These are phyloP conservation scores for Sphaerodactylus townsendi DNA, from an alignment of 2,113 vertebrate species.

Conservation along the genomic window DNA sequence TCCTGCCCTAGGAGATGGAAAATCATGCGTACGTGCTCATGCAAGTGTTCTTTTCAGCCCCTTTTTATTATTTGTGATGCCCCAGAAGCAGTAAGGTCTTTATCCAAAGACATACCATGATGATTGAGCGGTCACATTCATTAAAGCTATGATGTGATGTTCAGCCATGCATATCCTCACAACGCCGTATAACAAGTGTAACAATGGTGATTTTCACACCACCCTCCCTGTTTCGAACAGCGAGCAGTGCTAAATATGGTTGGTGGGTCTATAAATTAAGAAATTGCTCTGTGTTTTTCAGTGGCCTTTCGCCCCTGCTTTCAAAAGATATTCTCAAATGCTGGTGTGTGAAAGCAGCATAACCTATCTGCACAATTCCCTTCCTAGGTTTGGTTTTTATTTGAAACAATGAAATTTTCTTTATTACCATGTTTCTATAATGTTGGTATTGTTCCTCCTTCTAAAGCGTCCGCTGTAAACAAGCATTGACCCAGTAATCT, in stretches of 20 bases:
- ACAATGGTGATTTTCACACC: too few relatives aligned
- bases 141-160: too few relatives aligned
- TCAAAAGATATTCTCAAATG: not conserved
- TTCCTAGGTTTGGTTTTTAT: not conserved
- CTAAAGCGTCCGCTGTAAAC: constrained; percentile 1
- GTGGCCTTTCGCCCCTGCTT: not conserved
- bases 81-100: too few relatives aligned
- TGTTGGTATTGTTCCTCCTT: constrained; percentile 3
- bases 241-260: not conserved
- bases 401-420: not conserved
- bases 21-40: too few relatives aligned
- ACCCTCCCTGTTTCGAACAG: not conserved
- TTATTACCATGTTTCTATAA: constrained; percentile 28
- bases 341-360: not conserved
- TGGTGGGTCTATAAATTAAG: not conserved
- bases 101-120: too few relatives aligned
- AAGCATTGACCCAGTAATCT: constrained; percentile 34
- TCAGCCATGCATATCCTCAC: too few relatives aligned
- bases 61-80: too few relatives aligned
- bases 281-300: not conserved
- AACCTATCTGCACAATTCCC: not conserved
- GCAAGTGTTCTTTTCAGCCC: too few relatives aligned
- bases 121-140: too few relatives aligned
- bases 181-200: too few relatives aligned
- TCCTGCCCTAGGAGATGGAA: too few relatives aligned